These are phyloP conservation scores for Chalcis sispes DNA, from an alignment of 2,888 invertebrate species.

Conservation along the genomic window DNA sequence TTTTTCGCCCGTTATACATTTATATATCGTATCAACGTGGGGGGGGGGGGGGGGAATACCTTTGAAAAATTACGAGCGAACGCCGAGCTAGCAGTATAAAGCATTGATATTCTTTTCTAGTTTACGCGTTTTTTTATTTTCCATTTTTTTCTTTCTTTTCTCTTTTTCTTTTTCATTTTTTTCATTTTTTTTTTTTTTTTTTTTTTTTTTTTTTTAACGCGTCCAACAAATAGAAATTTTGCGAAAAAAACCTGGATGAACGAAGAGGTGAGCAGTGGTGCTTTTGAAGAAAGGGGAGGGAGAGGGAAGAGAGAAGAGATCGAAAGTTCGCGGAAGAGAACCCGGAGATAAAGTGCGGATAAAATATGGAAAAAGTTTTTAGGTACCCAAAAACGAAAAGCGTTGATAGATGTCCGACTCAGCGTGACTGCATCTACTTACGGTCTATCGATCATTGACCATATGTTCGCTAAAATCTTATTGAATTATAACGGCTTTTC, in stretches of 20 bases:
- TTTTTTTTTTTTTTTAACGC: not conserved
- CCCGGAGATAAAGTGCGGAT: conserved; percentile 52
- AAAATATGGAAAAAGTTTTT: conserved; percentile 57
- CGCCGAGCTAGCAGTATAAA: not conserved
- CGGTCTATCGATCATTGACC: conserved; percentile 53
- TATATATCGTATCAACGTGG: conserved; percentile 7
- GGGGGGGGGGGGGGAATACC: not conserved
- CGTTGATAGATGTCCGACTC: conserved; percentile 55
- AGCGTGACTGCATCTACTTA: conserved; percentile 55
- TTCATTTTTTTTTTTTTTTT: conserved; percentile 6
- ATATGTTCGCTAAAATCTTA: conserved; percentile 41
- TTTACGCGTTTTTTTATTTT: not conserved
- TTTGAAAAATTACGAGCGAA: conserved; percentile 31
- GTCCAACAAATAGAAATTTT: conserved; percentile 23
- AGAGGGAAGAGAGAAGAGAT: conserved; percentile 30
- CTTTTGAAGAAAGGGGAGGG: not conserved
- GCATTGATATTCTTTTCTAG: conserved; percentile 17
- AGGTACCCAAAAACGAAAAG: conserved; percentile 48
- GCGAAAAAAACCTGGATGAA: not conserved
- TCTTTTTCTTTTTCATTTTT: not conserved
- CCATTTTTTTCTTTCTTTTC: not conserved
- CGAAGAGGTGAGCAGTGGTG: not conserved
- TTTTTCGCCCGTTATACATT: conserved; percentile 4
- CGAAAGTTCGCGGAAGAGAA: conserved; percentile 50
- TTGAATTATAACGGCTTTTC: conserved; percentile 44